phyloP scores from a whole-genome alignment of 2,113 vertebrate genomes.

The Melanotaenia duboulayi region DNA sequence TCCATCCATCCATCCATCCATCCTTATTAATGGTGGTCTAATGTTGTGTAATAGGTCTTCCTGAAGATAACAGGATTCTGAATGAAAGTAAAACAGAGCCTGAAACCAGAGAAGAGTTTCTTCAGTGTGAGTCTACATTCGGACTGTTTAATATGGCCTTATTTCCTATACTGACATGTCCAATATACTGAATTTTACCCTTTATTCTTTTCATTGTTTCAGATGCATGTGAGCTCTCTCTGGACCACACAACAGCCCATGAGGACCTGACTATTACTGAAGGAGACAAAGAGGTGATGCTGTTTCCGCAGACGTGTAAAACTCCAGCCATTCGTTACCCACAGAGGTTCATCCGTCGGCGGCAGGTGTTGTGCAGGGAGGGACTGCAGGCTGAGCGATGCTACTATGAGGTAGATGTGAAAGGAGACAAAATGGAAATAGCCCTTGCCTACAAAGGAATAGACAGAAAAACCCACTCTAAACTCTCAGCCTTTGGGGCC shows the following conservation, averaged over 20 bases:
- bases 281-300: slow-evolving; percentile 35
- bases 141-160: background rate
- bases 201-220: slow-evolving; percentile 8
- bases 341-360: slow-evolving; percentile 43
- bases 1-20: background rate
- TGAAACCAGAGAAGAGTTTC: slow-evolving; percentile 65
- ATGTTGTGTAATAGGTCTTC: slow-evolving; percentile 1
- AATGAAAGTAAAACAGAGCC: slow-evolving; percentile 26
- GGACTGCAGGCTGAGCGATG: slow-evolving; percentile 54
- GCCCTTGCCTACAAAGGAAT: slow-evolving; percentile 67
- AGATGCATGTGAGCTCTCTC: slow-evolving; percentile 64
- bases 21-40: background rate
- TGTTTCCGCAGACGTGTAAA: background rate
- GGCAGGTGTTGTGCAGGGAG: slow-evolving; percentile 70
- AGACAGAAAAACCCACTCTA: slow-evolving; percentile 37
- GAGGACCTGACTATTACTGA: slow-evolving; percentile 47
- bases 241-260: slow-evolving; percentile 64
- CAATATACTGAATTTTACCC: background rate
- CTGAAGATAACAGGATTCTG: background rate
- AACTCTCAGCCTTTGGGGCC: slow-evolving; percentile 56
- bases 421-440: slow-evolving; percentile 62
- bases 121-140: slow-evolving; percentile 61
- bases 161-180: background rate
- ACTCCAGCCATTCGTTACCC: background rate
- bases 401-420: slow-evolving; percentile 73